Conservation (phyloP, 2,797 vertebrate species). For the Moxostoma hubbsi region DNA sequence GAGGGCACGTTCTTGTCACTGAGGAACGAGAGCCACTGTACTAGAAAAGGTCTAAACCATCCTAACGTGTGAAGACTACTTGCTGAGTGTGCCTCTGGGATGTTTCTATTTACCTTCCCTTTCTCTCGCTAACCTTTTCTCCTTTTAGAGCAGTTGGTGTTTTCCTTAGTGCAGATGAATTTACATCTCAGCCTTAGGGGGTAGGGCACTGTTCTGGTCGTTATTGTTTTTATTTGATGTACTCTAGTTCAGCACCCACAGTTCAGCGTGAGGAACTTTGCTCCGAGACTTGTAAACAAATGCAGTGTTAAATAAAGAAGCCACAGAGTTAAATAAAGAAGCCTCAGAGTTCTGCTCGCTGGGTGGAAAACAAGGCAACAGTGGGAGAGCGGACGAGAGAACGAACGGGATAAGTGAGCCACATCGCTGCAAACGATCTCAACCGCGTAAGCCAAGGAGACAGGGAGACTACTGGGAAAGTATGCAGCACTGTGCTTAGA, state of each 20-base stretch:
- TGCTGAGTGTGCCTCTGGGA: slow-evolving; percentile 4
- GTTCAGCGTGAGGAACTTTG: slow-evolving; percentile 49
- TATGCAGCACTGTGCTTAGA: background rate
- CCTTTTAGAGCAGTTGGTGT: background rate
- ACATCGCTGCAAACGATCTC: slow-evolving; percentile 2
- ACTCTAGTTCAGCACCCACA: slow-evolving; percentile 49
- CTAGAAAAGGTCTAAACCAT: slow-evolving; percentile 14
- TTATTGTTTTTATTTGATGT: slow-evolving; percentile 37
- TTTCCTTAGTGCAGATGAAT: slow-evolving; percentile 10
- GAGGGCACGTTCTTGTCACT: slow-evolving; percentile 45
- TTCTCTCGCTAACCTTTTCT: background rate
- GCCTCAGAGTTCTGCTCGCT: slow-evolving; percentile 30
- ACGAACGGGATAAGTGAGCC: background rate
- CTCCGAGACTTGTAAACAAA: slow-evolving; percentile 54
- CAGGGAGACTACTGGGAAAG: slow-evolving; percentile 16
- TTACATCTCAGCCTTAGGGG: slow-evolving; percentile 14
- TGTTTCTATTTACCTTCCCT: background rate
- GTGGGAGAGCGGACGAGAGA: background rate
- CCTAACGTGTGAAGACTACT: slow-evolving; percentile 2
- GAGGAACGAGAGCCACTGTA: slow-evolving; percentile 19
- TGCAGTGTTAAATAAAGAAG: slow-evolving; percentile 37
- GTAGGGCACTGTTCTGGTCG: slow-evolving; percentile 10
- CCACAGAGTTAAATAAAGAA: slow-evolving; percentile 47
- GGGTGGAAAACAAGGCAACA: slow-evolving; percentile 41
- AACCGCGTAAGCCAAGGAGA: slow-evolving; percentile 15